Evolutionary conservation across 2,113 vertebrate species (phyloP).

Genomic region (Catharus minimus): DNA sequence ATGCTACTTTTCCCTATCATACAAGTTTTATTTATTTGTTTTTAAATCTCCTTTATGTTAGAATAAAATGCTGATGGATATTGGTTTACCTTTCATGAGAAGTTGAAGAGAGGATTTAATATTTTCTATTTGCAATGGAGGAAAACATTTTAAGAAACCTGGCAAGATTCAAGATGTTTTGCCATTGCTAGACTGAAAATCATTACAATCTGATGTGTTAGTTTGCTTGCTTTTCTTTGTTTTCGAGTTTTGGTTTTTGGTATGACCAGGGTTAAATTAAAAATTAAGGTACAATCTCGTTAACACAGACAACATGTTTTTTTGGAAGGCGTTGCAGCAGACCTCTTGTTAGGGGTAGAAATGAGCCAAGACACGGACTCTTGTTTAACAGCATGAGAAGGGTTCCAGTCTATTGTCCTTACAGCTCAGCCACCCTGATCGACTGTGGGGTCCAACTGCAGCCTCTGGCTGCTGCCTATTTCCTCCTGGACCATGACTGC

Average conservation of each 20-base stretch:
- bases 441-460: no score
- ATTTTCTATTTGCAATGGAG: neutral
- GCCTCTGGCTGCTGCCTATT: no score
- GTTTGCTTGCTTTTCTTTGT: neutral
- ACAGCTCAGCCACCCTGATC: no score
- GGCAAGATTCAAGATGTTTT: neutral
- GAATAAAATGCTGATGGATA: neutral
- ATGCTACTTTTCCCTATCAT: neutral
- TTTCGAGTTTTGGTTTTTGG: neutral
- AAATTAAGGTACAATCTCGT: neutral
- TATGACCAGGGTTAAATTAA: rapidly evolving
- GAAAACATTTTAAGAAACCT: neutral
- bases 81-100: neutral
- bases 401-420: no score
- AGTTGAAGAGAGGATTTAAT: neutral
- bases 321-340: no score
- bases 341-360: no score
- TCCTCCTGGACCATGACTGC: no score
- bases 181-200: neutral
- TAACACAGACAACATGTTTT: neutral
- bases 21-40: neutral
- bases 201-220: neutral
- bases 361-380: no score
- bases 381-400: no score
- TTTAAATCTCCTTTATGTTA: neutral